Conservation (phyloP, 2,797 vertebrate species). For the Nyctalus aviator region DNA sequence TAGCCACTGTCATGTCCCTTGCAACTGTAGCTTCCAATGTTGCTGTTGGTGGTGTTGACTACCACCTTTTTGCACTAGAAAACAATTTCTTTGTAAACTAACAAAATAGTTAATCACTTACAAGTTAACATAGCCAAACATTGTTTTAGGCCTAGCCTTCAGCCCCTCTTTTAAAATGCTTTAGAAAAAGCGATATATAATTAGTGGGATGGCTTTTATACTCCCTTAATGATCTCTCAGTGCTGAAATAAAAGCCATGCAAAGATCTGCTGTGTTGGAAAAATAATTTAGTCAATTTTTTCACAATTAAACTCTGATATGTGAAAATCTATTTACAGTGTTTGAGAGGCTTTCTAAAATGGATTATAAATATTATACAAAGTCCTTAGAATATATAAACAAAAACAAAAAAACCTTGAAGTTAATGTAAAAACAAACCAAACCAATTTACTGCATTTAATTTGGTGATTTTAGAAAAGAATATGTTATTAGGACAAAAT, state of each 20-base stretch:
- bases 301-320: not conserved
- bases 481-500: not conserved
- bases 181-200: slow-evolving; percentile 30
- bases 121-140: not conserved
- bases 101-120: slow-evolving; percentile 17
- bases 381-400: not conserved
- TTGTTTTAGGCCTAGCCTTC: not conserved
- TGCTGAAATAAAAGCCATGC: not conserved
- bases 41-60: not conserved
- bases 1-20: not conserved
- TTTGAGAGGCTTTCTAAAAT: not conserved
- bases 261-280: not conserved
- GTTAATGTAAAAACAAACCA: not conserved
- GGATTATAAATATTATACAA: not conserved
- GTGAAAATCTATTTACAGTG: not conserved
- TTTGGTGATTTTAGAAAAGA: not conserved
- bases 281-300: slow-evolving; percentile 30
- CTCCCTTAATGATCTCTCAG: not conserved
- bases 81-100: slow-evolving; percentile 8
- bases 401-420: not conserved
- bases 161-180: not conserved
- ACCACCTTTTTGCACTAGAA: not conserved
- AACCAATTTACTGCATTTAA: not conserved
- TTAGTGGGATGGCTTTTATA: not conserved
- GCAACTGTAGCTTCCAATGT: not conserved